Evolutionary conservation across 2,888 invertebrate genomes (phyloP).

Genomic region (Ctenicera cuprea): DNA sequence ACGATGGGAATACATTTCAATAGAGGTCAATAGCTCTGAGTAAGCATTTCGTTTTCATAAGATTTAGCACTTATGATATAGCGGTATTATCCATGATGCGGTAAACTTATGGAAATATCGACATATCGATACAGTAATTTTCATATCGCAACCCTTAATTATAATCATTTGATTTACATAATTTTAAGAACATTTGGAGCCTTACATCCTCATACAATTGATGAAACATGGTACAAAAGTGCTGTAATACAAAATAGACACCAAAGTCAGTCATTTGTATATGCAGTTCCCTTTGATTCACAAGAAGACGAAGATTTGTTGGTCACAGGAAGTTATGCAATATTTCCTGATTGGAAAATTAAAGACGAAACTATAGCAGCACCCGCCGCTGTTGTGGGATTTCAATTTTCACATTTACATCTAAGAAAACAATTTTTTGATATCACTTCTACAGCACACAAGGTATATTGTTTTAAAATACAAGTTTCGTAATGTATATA

Average conservation of each 20-base stretch:
- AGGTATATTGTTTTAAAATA: conserved; percentile 64
- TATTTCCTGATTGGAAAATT: conserved; percentile 76
- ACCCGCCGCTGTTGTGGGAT: conserved; percentile 92
- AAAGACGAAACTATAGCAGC: conserved; percentile 85
- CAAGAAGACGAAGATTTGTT: conserved; percentile 74
- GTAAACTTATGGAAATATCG: too few species aligned
- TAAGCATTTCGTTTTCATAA: background rate
- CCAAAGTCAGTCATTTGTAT: conserved; percentile 85
- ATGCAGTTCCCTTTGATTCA: conserved; percentile 81
- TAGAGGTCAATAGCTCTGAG: background rate
- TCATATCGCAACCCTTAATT: too few species aligned
- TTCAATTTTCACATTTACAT: conserved; percentile 85
- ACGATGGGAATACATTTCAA: conserved; percentile 85
- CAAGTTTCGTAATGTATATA: too few species aligned
- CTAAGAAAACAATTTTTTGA: conserved; percentile 83
- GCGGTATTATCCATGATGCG: too few species aligned
- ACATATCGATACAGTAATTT: too few species aligned
- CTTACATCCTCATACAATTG: conserved; percentile 84
- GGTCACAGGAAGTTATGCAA: conserved; percentile 88
- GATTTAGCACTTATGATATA: too few species aligned
- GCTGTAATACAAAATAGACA: conserved; percentile 90
- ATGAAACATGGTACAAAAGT: conserved; percentile 94
- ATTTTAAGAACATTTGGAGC: conserved; percentile 84
- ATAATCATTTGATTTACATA: background rate
- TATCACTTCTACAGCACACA: conserved; percentile 72